Evolutionary conservation across 2,797 vertebrate genomes (phyloP).

Genomic region (Enteromius argenteus): DNA sequence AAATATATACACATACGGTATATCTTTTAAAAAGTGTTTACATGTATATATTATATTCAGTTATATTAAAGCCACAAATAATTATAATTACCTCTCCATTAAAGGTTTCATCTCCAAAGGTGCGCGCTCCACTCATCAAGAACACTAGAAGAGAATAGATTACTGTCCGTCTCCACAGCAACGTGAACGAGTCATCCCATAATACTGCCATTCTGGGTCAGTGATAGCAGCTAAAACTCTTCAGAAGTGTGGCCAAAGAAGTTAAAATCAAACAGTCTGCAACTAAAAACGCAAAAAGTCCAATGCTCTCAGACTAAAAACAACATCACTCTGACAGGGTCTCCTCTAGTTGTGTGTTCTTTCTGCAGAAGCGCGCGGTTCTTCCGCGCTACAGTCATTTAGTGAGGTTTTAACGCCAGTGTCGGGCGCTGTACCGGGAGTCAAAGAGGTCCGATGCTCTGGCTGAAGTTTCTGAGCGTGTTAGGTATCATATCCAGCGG

Average conservation of each 20-base stretch:
- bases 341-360: neutral
- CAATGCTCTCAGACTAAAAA: slow-evolving; percentile 1
- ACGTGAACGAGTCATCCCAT: slow-evolving; percentile 67
- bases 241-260: neutral
- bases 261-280: neutral
- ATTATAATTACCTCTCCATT: slow-evolving; percentile 75
- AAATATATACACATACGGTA: neutral
- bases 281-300: neutral
- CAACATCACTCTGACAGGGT: neutral
- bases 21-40: neutral
- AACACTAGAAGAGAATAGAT: slow-evolving; percentile 68
- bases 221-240: neutral
- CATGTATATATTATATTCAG: neutral
- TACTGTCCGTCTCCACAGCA: slow-evolving; percentile 77
- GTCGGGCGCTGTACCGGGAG: slow-evolving; percentile 37
- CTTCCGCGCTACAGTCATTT: slow-evolving; percentile 36
- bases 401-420: neutral
- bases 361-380: neutral
- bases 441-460: slow-evolving; percentile 38
- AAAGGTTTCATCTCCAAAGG: slow-evolving; percentile 71
- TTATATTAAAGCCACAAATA: neutral
- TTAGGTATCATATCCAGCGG: slow-evolving; percentile 51
- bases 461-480: slow-evolving; percentile 48
- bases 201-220: slow-evolving; percentile 65
- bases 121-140: slow-evolving; percentile 69